Percentiles rank a stretch among this genome's conserved stretches.
These are phyloP conservation scores for Grantiella picta DNA, from an alignment of 2,113 vertebrate genomes.

Conservation along the genomic window DNA sequence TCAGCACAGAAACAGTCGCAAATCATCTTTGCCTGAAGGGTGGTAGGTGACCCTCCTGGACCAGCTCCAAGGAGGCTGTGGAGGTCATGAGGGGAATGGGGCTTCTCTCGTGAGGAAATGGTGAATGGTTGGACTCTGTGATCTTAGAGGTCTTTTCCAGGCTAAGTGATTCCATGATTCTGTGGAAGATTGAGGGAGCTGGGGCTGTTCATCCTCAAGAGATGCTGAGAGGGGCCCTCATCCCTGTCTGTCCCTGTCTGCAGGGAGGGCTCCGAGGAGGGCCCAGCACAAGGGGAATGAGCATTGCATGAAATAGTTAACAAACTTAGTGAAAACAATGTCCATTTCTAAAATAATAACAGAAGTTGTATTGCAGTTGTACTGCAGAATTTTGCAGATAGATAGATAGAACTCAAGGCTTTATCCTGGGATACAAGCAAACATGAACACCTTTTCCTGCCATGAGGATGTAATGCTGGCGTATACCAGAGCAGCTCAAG, in stretches of 20 bases:
- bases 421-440: not conserved
- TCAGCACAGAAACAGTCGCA: not conserved
- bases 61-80: not conserved
- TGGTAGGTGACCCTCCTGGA: not conserved
- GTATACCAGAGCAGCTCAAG: not conserved
- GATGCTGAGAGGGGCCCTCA: not conserved
- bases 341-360: not conserved
- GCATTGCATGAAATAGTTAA: not conserved
- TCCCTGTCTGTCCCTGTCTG: not conserved
- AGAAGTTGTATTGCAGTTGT: not conserved
- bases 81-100: not conserved
- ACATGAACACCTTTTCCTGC: not conserved
- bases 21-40: not conserved
- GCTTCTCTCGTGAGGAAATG: rapidly evolving
- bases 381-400: not conserved
- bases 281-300: not conserved
- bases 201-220: not conserved
- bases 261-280: not conserved
- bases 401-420: not conserved
- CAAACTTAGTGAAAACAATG: not conserved
- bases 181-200: not conserved
- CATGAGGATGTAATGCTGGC: not conserved
- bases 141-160: not conserved
- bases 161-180: not conserved
- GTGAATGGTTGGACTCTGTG: not conserved